Base-by-base conservation (phyloP, 1,140 invertebrate species). In the Dendrolimus punctatus region DNA sequence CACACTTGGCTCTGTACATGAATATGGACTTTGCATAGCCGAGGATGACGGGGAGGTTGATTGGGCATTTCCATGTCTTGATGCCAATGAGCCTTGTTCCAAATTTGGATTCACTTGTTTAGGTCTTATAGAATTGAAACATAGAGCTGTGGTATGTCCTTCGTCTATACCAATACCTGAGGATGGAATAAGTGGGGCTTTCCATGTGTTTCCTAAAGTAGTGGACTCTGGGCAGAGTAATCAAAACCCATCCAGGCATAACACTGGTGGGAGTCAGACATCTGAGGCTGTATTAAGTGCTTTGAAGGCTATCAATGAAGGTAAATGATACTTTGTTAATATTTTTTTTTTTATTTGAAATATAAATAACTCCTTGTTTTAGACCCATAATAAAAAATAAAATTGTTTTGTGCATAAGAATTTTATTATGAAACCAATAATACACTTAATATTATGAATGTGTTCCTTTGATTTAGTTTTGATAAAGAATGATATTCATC, bases 11-110 rank as follows among this genome's bases (percentile, higher is more conserved):
- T 88, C 89, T 46, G 89, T 92, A 4, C 83, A 88, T 43, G 89
- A 92, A 64, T 98, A 96, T 85, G 94, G 94, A 45, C 87, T 99
- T 43, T 96, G 95, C 72, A 96, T 98, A 70, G 96, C 95, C 9
- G 97, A 99, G 88, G 97, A 99, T 73, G 96, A 98, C 83, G 97
- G 97, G n/a, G 97, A 98, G 86, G 95, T 98, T 41, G 96, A 97
- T 81, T 92, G 91, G 82, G 97, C 98, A 66, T 98, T 99, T 78
- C 96, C 97, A 1, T 94, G 93, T 65, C 89, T 99, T 4, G 96
- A 98, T 78, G 90, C 92, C 7, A 91, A 91, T 66, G 97, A 99
- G 87, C 92, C 91, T 9, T 94, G 98, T 60, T 92, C 93, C 4
- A 98, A 98, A 86, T 99, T 97, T 89, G 95, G 95, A 39, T 98